Evolutionary conservation across 2,888 invertebrate genomes (phyloP).

Genomic region (Seladonia tumulorum): DNA sequence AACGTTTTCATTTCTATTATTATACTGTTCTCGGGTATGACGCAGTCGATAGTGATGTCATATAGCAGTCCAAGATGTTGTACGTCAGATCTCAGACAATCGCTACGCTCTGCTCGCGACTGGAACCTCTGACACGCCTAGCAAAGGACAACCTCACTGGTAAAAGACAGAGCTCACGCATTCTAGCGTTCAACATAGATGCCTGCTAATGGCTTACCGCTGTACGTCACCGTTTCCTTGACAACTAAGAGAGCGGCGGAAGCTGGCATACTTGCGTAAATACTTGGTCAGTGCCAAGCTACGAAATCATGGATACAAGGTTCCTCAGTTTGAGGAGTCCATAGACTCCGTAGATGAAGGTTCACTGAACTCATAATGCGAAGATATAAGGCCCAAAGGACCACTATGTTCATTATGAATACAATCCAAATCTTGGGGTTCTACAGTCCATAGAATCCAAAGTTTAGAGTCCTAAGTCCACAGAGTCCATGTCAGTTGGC

Average conservation of each 20-base stretch:
- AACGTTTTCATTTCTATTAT: neutral
- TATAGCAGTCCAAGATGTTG: neutral
- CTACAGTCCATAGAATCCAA: neutral
- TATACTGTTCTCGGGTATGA: neutral
- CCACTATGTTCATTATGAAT: neutral
- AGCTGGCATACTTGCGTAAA: neutral
- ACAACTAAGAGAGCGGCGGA: neutral
- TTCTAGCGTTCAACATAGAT: neutral
- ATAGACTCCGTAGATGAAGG: too few species aligned
- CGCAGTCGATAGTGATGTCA: neutral
- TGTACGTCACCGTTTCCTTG: conserved; percentile 12
- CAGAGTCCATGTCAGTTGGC: neutral
- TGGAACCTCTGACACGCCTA: neutral
- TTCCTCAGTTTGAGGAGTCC: neutral
- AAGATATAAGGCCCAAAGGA: neutral
- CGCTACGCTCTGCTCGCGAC: neutral
- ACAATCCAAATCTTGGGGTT: neutral
- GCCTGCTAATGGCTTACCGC: conserved; percentile 2
- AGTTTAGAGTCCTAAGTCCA: neutral
- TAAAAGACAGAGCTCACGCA: conserved; percentile 10
- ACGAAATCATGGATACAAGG: neutral
- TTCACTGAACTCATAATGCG: too few species aligned
- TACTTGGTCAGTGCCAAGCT: neutral
- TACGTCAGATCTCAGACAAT: neutral
- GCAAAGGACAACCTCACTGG: neutral